Evolutionary conservation across 2,113 vertebrate species (phyloP), one percentile per base, ranked within the genome.

Genomic region (Sclerurus mexicanus): DNA sequence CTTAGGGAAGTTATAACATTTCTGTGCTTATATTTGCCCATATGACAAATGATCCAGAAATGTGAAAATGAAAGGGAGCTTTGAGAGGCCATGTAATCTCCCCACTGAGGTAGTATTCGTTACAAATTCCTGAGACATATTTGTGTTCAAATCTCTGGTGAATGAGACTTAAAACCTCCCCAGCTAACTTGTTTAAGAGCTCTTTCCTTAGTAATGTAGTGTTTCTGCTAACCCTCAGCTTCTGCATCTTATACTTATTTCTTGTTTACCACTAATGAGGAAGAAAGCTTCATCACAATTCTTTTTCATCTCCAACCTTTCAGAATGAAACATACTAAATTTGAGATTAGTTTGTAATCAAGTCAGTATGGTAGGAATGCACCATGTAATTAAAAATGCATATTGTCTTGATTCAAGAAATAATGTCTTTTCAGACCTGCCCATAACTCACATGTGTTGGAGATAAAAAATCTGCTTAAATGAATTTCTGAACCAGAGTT

Each of bases 61-160:
- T 58, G 22, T 83, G 67, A 92, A 96, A 88, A 95, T 74, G 55
- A 95, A 90, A 89, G 83, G 71, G 33, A 79, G 39, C 33, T 56
- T 79, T 83, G n/a, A 68, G 31, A 90, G 44, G 37, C 76, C 46
- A 27, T 16, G 49, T 76, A 56, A 42, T 25, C 40, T 87, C 40
- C 50, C 46, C 5, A 4, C 24, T 23, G 53, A 88, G 6, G 37
- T n/a, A 67, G n/a, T 30, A 23, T 52, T 68, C n/a, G 3, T 49
- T 87, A 42, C 12, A 86, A 72, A 76, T 64, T 75, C 12, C 58
- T 69, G 67, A 66, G 42, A 72, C 5, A 16, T 40, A 33, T 71
- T 75, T 90, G 6, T 74, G 16, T 74, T 79, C 39, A 59, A 59
- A 68, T 28, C 19, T 78, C 58, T 80, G 33, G 9, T 69, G 37